These are phyloP conservation scores for Bradypodion ventrale DNA, from an alignment of 2,797 vertebrate species.

Conservation along the genomic window DNA sequence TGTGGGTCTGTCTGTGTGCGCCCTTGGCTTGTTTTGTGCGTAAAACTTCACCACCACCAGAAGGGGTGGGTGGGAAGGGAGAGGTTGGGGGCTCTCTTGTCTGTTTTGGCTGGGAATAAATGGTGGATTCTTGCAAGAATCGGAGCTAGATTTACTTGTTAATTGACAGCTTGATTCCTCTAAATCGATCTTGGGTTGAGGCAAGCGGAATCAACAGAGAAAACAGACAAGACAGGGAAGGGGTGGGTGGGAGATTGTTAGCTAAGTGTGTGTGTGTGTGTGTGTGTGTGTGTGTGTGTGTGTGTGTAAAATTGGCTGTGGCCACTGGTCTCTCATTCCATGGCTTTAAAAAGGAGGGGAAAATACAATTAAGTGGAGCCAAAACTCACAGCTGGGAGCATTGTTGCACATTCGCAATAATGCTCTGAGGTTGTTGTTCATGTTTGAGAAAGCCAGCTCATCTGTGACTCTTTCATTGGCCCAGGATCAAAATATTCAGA, in stretches of 20 bases:
- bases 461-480: background rate
- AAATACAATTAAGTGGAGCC: background rate
- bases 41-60: background rate
- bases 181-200: too few relatives aligned
- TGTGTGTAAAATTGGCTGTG: too few relatives aligned
- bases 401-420: background rate
- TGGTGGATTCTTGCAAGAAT: too few relatives aligned
- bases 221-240: background rate
- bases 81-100: too few relatives aligned
- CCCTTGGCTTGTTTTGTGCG: background rate
- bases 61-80: background rate
- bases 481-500: background rate
- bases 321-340: background rate
- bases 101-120: too few relatives aligned
- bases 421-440: background rate
- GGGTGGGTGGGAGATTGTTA: background rate
- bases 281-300: background rate
- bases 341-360: background rate
- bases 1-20: background rate
- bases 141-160: too few relatives aligned
- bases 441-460: too few relatives aligned
- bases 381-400: constrained; percentile 30
- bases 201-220: background rate
- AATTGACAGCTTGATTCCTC: too few relatives aligned
- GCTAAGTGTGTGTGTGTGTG: too few relatives aligned